Evolutionary conservation across 2,888 invertebrate genomes (phyloP), one percentile per base, ranked within the genome.

Genomic region (Ophion ventricosus): DNA sequence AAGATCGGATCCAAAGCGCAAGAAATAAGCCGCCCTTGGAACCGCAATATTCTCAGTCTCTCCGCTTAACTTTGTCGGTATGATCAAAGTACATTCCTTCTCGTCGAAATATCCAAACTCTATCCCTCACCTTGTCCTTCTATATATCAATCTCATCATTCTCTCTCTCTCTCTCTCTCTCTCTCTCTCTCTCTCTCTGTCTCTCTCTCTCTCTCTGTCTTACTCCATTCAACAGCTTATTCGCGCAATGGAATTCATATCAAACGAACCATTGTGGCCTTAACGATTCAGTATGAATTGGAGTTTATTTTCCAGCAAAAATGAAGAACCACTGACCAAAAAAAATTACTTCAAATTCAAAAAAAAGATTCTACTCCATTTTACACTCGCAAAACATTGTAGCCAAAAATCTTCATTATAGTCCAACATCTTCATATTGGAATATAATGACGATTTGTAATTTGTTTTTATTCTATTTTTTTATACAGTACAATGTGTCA

Each of bases 21-120:
- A 59, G 54, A 78, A 78, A 66, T 82, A 59, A 84, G 84, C 81
- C 82, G 66, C 79, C 72, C 77, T 80, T 84, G 82, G 83, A 49
- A 84, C 77, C 82, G 85, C 84, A 83, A 84, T 88, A 88, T 82
- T 49, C 80, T 35, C 64, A 69, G 78, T 61, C 75, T 73, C 76
- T 40, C 26, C 64, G 83, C 57, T 77, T 79, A 87, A 89, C 85
- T 88, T 88, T 87, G 89, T 85, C 86, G 86, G 85, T 72, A 89
- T 87, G 89, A 91, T 91, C 90, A 91, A 91, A 91, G 88, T 85
- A 85, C 89, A 91, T 91, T 90, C 90, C 90, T 87, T 86, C 66
- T 72, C 87, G 84, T 86, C 81, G 88, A 86, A 90, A 89, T 86
- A 89, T 84, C 86, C 89, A 78, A 86, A 87, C 85, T 74, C 80